phyloP scores from a whole-genome alignment of 1,140 invertebrate species.

The Potamilus streckersoni region DNA sequence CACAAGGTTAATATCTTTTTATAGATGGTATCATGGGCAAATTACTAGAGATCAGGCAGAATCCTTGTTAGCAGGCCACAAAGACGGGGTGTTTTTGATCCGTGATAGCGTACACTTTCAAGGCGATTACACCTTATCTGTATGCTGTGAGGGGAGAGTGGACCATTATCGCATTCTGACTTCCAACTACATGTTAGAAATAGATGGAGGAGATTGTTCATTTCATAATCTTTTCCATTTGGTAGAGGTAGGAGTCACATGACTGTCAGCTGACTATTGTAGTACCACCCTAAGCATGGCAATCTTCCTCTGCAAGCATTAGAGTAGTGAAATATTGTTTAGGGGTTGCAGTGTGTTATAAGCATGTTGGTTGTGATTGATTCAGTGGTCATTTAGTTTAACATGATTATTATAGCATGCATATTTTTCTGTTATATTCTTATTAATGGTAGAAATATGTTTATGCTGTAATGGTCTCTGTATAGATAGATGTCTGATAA shows the following conservation, averaged over 20 bases:
- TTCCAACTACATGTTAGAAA: conserved; percentile 47
- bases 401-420: too few relatives aligned
- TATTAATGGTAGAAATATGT: too few relatives aligned
- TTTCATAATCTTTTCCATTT: conserved; percentile 58
- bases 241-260: conserved; percentile 51
- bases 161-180: conserved; percentile 59
- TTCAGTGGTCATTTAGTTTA: too few relatives aligned
- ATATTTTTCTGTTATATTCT: too few relatives aligned
- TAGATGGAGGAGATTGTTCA: conserved; percentile 58
- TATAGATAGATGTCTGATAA: too few relatives aligned
- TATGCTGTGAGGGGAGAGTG: conserved; percentile 70
- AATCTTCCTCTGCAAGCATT: too few relatives aligned
- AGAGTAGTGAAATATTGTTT: too few relatives aligned
- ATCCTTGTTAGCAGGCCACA: conserved; percentile 76
- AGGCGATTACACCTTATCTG: conserved; percentile 97
- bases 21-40: conserved; percentile 98
- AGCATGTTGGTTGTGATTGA: too few relatives aligned
- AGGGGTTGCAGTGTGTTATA: too few relatives aligned
- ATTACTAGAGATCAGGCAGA: conserved; percentile 96
- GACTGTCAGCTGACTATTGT: conserved; percentile 11
- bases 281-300: too few relatives aligned
- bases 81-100: conserved; percentile 96
- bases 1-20: conserved; percentile 5
- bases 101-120: conserved; percentile 99
- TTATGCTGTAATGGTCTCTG: too few relatives aligned